Base-by-base conservation (phyloP, 2,797 vertebrate genomes). In the Salarias fasciatus region DNA sequence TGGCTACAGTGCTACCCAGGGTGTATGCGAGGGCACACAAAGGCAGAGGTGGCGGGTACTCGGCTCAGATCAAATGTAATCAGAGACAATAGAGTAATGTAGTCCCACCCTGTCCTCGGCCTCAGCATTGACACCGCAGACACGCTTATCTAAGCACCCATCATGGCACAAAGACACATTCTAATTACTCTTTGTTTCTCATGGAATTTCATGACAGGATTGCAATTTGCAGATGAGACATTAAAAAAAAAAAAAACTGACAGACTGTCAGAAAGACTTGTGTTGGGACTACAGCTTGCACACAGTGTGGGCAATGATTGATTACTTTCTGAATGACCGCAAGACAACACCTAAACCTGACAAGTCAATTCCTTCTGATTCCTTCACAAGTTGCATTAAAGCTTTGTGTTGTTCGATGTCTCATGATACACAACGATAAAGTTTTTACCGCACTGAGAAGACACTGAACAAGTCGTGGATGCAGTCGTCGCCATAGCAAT, bases 401-500 rank as follows among this genome's bases (percentile, higher is more conserved):
- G 42, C 60, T 72, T 52, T 40, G 33, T 30, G 45, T 6, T 47
- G 31, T 2, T 8, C 51, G 11, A 59, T 35, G 8, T 59, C 52
- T 38, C 1, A 4, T 28, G 45, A 73, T 77, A 75, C 52, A 15
- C 53, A 37, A 33, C 55, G 38, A 30, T 18, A 50, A 51, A 35
- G 18, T 49, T 62, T 81, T 82, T 69, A 68, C 43, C 53, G 45
- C 62, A 28, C 6, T 52, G 41, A 43, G 41, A 81, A 53, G 70
- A 79, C 63, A 62, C 59, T 18, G 63, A 74, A 79, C 58, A 67
- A 75, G 58, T 58, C 58, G n/a, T 68, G 64, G 46, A 53, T n/a
- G 68, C 41, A 71, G 15, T 58, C 40, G 88, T 91, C 86, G 37
- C 91, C 88, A 91, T 91, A 83, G 88, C 71, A 80, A 84, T 85